phyloP scores from a whole-genome alignment of 2,888 invertebrate species.

The Agrochola macilenta region DNA sequence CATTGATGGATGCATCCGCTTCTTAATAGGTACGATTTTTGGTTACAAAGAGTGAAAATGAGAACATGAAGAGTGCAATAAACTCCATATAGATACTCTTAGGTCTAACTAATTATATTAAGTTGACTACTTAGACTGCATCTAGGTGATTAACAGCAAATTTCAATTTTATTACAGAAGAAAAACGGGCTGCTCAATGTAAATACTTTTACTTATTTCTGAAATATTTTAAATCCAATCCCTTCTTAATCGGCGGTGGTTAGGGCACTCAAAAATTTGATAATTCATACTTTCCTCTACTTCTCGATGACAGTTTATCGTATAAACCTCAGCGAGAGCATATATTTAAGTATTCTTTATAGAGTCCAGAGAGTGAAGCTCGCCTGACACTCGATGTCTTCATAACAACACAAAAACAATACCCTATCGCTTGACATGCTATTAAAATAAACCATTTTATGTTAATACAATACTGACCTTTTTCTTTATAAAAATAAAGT shows the following conservation, averaged over 20 bases:
- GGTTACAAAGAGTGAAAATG: not conserved
- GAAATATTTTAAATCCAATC: not conserved
- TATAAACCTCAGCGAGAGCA: slow-evolving; percentile 68
- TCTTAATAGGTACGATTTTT: no score
- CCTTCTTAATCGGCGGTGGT: slow-evolving; percentile 9
- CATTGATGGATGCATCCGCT: no score
- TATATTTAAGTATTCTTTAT: slow-evolving; percentile 80
- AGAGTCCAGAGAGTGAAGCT: slow-evolving; percentile 78
- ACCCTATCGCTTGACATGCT: slow-evolving; percentile 83
- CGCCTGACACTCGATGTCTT: slow-evolving; percentile 87
- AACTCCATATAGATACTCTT: no score
- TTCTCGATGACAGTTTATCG: slow-evolving; percentile 76
- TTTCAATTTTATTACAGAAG: not conserved
- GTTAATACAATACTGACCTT: slow-evolving; percentile 59
- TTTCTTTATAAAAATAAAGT: slow-evolving; percentile 55
- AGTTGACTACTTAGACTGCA: not conserved
- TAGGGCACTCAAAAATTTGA: slow-evolving; percentile 21
- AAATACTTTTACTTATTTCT: not conserved
- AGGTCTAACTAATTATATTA: not conserved
- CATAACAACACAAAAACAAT: slow-evolving; percentile 87
- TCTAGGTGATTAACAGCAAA: not conserved
- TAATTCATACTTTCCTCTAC: slow-evolving; percentile 39
- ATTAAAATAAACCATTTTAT: slow-evolving; percentile 75
- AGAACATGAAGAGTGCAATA: not conserved
- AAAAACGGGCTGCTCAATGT: not conserved